Percentiles rank a stretch among this genome's conserved stretches.
phyloP scores from a whole-genome alignment of 1,140 invertebrate species.

The Danaus melanippus region DNA sequence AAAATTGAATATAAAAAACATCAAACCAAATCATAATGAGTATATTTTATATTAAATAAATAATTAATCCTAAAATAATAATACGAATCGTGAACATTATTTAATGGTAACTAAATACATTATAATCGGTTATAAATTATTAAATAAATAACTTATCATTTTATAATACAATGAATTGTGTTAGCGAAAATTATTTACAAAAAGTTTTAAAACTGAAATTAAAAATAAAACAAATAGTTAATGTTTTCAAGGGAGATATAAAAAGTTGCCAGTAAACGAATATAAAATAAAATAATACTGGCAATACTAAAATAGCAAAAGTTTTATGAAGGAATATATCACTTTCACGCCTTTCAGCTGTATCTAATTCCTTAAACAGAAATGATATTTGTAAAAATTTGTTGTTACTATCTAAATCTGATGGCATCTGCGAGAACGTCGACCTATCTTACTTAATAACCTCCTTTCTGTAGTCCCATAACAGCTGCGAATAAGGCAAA shows the following conservation, averaged over 20 bases:
- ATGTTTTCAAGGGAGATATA: no score
- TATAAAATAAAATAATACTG: no score
- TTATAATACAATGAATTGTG: conserved; percentile 20
- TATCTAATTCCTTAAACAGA: no score
- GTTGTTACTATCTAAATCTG: conserved; percentile 32
- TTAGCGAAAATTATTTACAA: conserved; percentile 50
- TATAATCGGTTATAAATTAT: conserved; percentile 27
- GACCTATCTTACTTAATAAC: conserved; percentile 53
- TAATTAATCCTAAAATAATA: conserved; percentile 21
- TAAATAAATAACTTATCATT: conserved; percentile 32
- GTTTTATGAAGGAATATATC: no score
- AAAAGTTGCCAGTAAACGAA: no score
- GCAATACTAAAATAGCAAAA: no score
- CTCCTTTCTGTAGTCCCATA: conserved; percentile 72
- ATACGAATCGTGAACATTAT: conserved; percentile 25
- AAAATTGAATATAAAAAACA: conserved; percentile 15
- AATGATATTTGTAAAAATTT: no score
- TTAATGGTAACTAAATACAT: conserved; percentile 52
- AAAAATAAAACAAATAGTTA: not conserved
- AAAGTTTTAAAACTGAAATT: conserved; percentile 24
- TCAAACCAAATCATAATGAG: conserved; percentile 17
- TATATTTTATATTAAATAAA: conserved; percentile 5
- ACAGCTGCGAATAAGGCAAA: conserved; percentile 83
- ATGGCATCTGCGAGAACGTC: conserved; percentile 59
- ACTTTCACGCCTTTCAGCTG: no score